Evolutionary conservation across 2,113 vertebrate genomes (phyloP).

Genomic region (Numenius arquata): DNA sequence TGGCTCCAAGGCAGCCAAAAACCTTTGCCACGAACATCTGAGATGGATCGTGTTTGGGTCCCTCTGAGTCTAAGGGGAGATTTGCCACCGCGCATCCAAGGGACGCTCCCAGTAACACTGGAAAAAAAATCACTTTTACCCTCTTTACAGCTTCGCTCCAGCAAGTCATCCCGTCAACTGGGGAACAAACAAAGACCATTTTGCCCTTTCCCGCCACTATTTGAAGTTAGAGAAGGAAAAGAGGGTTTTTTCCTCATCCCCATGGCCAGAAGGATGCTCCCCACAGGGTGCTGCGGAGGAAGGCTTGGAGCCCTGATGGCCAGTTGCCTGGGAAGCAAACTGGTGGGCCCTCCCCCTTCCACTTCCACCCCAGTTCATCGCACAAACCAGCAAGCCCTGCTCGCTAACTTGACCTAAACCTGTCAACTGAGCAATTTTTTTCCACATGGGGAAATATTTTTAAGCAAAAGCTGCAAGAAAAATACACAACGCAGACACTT

Average conservation of each 20-base stretch:
- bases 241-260: background rate
- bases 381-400: background rate
- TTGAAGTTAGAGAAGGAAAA: background rate
- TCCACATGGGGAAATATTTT: background rate
- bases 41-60: background rate
- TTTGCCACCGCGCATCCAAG: background rate
- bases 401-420: background rate
- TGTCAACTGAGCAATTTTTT: conserved; percentile 24
- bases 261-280: background rate
- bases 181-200: background rate
- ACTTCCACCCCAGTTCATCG: background rate
- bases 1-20: background rate
- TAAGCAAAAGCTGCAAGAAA: background rate
- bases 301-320: background rate
- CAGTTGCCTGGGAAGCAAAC: background rate
- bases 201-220: background rate
- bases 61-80: background rate
- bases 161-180: background rate
- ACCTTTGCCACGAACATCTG: background rate
- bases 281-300: accelerated
- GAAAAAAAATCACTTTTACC: background rate
- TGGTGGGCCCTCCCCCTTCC: background rate
- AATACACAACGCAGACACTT: background rate
- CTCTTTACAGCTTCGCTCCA: background rate
- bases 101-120: background rate